Base-by-base conservation (phyloP, 2,113 vertebrate genomes). In the Tretioscincus oriximinensis region DNA sequence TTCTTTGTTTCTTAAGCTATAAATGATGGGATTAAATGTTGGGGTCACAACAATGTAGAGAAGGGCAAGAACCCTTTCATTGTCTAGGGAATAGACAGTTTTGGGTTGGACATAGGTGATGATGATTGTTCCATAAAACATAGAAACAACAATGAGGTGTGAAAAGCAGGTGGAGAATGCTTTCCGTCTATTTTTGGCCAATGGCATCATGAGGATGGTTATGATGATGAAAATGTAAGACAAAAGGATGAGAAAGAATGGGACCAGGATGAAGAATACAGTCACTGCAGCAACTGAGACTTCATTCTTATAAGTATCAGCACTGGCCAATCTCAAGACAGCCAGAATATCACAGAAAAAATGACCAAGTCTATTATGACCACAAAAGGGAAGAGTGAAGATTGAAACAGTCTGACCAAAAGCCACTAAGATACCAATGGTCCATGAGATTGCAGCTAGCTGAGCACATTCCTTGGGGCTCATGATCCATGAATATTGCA, bases 271-370 rank as follows among this genome's bases (percentile, higher is more conserved):
- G 21, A 90, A 41, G 8, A 88, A 9, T 4, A 7, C 1, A 2
- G 81, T 47, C 68, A 86, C 14, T 49, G 84, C 24, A 5, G 28
- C 60, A 21, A 76, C 1, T 45, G 78, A 41, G 20, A 90, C 71
- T 0, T 41, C 76, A 8, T 79, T 90, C 29, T 86, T 84, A 66
- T 64, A 83, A n/a, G 87, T 81, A 61, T 92, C 82, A 2, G 80
- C 76, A 64, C 84, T 89, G 72, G 90, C 83, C 64, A 91, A 71
- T 68, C 85, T 89, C 7, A 92, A 61, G 28, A 93, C 75, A 0
- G 85, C 87, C 74, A 92, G n/a, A 80, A 85, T 68, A 72, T 92
- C 92, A 67, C 89, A 92, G 83, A 91, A 91, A 73, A 90, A 92
- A 58, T 90, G 87, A 47, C 87, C 83, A 68, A 92, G 87, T 73